Conservation (phyloP, 2,797 vertebrate genomes). For the Tympanoctomys barrerae region DNA sequence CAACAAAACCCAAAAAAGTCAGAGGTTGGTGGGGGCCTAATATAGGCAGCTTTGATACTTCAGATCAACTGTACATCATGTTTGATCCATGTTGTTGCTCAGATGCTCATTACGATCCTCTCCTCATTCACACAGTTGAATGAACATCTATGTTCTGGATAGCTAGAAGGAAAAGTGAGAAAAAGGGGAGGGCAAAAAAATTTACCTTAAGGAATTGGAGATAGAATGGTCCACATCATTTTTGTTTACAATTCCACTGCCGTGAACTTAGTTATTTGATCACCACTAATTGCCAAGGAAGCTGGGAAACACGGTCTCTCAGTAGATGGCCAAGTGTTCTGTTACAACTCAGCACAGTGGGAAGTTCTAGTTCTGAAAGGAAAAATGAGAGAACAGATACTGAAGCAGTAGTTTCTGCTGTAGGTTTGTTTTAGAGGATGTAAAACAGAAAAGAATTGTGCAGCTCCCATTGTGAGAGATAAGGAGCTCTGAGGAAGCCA, state of each 20-base stretch:
- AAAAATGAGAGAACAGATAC: not conserved
- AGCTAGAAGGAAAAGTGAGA: not conserved
- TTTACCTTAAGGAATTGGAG: not conserved
- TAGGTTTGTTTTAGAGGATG: not conserved
- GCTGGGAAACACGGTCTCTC: not conserved
- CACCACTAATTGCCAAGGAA: not conserved
- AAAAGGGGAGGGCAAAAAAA: not conserved
- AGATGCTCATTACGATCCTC: not conserved
- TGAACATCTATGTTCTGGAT: not conserved
- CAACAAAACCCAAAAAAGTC: not conserved
- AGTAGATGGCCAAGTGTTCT: not conserved
- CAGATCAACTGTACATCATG: not conserved
- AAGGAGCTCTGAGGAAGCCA: not conserved
- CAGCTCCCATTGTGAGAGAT: not conserved
- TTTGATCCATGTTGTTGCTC: not conserved
- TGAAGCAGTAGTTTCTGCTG: not conserved
- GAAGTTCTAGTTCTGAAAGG: not conserved
- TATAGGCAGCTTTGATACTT: not conserved
- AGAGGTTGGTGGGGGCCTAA: not conserved
- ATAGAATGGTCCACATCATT: not conserved
- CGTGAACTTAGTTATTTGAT: conserved; percentile 24
- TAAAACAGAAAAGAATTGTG: not conserved
- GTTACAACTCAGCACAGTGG: not conserved
- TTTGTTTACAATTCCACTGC: conserved; percentile 34
- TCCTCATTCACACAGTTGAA: not conserved